Conservation (phyloP, 2,113 vertebrate species). For the Melanocharis versteri region DNA sequence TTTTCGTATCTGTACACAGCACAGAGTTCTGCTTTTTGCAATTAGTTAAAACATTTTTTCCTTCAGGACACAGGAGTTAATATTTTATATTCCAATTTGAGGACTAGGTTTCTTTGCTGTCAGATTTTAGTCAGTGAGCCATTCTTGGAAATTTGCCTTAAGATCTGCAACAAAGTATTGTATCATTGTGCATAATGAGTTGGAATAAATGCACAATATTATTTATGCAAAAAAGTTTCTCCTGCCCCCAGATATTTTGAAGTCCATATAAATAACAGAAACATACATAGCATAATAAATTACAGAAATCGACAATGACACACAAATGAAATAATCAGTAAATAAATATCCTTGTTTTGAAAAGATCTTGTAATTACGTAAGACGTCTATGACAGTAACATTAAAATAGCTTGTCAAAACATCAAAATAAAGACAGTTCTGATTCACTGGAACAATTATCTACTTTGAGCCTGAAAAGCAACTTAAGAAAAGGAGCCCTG, state of each 20-base stretch:
- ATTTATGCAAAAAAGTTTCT: background rate
- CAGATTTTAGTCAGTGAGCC: background rate
- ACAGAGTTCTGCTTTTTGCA: background rate
- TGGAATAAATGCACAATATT: background rate
- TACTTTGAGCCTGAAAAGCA: background rate
- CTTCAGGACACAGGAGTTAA: background rate
- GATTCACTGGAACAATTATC: conserved; percentile 1
- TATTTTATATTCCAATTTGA: background rate
- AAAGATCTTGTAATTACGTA: conserved; percentile 18
- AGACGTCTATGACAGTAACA: conserved; percentile 4
- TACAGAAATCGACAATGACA: background rate
- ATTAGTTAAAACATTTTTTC: background rate
- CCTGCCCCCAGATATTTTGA: background rate
- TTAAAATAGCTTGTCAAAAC: conserved; percentile 40
- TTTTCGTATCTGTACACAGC: accelerated
- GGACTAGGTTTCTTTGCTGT: background rate
- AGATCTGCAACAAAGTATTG: background rate
- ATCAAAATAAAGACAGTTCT: conserved; percentile 14
- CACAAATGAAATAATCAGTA: conserved; percentile 6
- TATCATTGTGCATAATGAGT: background rate
- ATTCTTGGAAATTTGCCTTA: background rate
- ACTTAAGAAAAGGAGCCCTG: background rate
- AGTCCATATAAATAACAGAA: background rate
- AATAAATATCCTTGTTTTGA: background rate
- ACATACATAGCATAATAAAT: background rate